Percentiles rank a stretch among this genome's conserved stretches.
phyloP scores from a whole-genome alignment of 1,140 invertebrate species.

The Bombus pascuorum region DNA sequence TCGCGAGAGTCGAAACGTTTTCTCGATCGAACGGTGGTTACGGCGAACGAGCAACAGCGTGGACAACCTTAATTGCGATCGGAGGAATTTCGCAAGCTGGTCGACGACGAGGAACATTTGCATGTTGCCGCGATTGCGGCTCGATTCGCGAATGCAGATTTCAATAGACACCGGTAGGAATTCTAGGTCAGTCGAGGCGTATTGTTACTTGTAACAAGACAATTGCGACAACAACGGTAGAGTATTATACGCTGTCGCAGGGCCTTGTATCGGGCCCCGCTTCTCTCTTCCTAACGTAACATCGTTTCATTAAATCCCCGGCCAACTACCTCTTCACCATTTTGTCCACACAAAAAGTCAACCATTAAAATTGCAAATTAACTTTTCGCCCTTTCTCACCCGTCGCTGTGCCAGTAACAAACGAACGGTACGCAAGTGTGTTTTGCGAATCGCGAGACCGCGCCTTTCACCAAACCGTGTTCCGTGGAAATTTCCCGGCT shows the following conservation, averaged over 20 bases:
- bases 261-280: not conserved
- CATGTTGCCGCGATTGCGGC: constrained; percentile 51
- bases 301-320: constrained; percentile 59
- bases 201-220: constrained; percentile 61
- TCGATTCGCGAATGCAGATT: constrained; percentile 55
- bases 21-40: not conserved
- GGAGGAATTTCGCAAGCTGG: constrained; percentile 28
- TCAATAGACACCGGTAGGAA: constrained; percentile 55
- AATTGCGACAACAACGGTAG: constrained; percentile 53
- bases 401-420: constrained; percentile 15
- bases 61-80: constrained; percentile 42
- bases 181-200: constrained; percentile 59
- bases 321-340: not conserved
- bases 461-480: constrained; percentile 26
- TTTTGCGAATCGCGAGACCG: constrained; percentile 24
- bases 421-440: constrained; percentile 25
- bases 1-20: not conserved
- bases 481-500: constrained; percentile 48
- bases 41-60: not conserved
- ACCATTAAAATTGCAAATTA: constrained; percentile 66
- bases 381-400: constrained; percentile 53
- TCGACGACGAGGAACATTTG: constrained; percentile 29
- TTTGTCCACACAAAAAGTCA: constrained; percentile 52
- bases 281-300: constrained; percentile 12
- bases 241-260: constrained; percentile 24